phyloP scores from a whole-genome alignment of 2,888 invertebrate genomes.

The Scelioninae gen. 2 region DNA sequence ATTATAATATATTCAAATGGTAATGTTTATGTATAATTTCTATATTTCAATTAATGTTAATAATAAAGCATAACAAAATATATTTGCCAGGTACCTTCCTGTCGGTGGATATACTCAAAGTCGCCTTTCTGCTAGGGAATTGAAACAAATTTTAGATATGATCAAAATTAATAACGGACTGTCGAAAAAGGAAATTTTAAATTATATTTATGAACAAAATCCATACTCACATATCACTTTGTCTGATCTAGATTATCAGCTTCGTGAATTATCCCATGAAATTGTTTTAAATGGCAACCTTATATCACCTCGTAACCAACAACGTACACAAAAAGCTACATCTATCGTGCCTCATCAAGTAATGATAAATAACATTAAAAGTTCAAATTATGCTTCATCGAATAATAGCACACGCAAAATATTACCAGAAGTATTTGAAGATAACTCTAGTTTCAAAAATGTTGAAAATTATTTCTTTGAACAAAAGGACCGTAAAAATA shows the following conservation, averaged over 20 bases:
- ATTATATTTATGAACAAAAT: neutral
- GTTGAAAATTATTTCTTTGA: conserved; percentile 4
- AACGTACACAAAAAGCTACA: neutral
- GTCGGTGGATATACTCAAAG: conserved; percentile 21
- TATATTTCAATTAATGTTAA: no score
- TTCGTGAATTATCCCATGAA: conserved; percentile 33
- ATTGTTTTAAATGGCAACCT: no score
- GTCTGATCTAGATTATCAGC: conserved; percentile 19
- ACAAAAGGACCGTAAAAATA: no score
- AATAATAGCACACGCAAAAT: neutral
- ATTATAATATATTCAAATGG: no score
- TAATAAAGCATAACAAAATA: no score
- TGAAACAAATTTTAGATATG: neutral
- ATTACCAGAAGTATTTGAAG: conserved; percentile 43
- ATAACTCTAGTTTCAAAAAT: conserved; percentile 1
- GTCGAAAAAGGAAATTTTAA: neutral
- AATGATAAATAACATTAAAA: neutral
- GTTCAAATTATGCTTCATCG: neutral
- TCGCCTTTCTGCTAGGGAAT: neutral
- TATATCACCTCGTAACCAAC: no score
- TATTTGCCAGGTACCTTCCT: conserved; percentile 10
- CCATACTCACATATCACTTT: neutral
- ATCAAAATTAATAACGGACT: conserved; percentile 12
- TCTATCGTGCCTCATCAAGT: conserved; percentile 24
- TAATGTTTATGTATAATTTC: no score